phyloP scores from a whole-genome alignment of 1,140 invertebrate genomes.

The Schlechtendalia chinensis region DNA sequence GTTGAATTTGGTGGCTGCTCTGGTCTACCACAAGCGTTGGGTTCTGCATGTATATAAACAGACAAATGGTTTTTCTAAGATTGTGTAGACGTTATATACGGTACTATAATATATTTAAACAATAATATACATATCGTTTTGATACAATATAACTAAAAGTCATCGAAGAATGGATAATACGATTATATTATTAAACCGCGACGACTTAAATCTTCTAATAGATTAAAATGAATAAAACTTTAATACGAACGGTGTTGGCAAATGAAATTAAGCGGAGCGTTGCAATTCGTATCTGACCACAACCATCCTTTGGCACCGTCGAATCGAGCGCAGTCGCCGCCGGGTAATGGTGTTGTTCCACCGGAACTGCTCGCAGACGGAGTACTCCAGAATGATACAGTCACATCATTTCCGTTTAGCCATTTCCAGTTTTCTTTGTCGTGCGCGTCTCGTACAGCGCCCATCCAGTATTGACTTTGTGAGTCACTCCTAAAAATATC shows the following conservation, averaged over 20 bases:
- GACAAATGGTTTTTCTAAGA: not conserved
- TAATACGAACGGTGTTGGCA: conserved; percentile 85
- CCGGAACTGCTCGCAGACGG: conserved; percentile 62
- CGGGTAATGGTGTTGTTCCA: conserved; percentile 52
- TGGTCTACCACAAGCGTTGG: conserved; percentile 82
- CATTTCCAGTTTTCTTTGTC: conserved; percentile 85
- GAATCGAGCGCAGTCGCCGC: conserved; percentile 84
- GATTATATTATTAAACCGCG: too few relatives aligned
- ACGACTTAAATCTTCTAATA: too few relatives aligned
- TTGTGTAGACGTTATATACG: not conserved
- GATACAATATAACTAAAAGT: too few relatives aligned
- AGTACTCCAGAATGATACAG: conserved; percentile 89
- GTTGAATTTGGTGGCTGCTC: conserved; percentile 92
- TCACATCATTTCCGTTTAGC: conserved; percentile 83
- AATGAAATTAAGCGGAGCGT: conserved; percentile 82
- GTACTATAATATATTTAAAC: too few relatives aligned
- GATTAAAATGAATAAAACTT: not conserved
- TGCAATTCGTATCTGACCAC: conserved; percentile 90
- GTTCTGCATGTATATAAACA: conserved; percentile 62
- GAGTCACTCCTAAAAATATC: conserved; percentile 70
- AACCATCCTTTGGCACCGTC: conserved; percentile 92
- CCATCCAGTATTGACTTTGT: conserved; percentile 93
- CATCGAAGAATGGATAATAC: too few relatives aligned
- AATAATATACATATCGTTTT: too few relatives aligned
- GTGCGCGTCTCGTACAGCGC: conserved; percentile 76